Evolutionary conservation across 2,888 invertebrate genomes (phyloP), one percentile per base, ranked within the genome.

Genomic region (Branchellion lobata): DNA sequence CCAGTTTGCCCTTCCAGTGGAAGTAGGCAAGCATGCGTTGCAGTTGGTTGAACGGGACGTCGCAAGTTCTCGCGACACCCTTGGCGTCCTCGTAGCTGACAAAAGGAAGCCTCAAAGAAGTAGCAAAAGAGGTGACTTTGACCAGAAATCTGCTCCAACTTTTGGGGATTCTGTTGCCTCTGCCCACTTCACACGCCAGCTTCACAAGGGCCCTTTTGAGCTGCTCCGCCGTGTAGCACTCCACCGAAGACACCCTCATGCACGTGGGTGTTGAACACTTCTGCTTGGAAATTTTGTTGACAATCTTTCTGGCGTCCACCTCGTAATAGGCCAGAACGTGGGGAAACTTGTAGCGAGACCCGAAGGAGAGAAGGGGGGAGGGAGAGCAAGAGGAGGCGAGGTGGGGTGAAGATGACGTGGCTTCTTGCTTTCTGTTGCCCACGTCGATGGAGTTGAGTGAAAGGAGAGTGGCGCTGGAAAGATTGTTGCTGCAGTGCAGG

Each of bases 1-100:
- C 82, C 3, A 83, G 78, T 61, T 82, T 83, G 5, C 83, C 83
- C 47, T 83, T 75, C 29, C 81, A 81, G 79, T 83, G 83, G 74
- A 83, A 83, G 76, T 83, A 83, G 75, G 79, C 77, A 34, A 82
- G 79, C 79, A 83, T 83, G 65, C 79, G 71, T 1, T 81, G 81
- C n/a, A 83, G 80, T 18, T 83, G 81, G 29, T 79, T 80, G 11
- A 81, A 81, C 3, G 82, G 51, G 21, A 83, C 83, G 29, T 83
- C 83, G 68, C 83, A 81, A 51, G 81, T 82, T 1, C 81, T 73
- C 14, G 83, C 79, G 14, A 83, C 80, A 34, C 80, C 79, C 47
- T 82, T 81, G n/a, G 82, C 81, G 65, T 83, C 82, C 18, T 83
- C 83, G 72, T 80, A 83, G 31, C 82, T 79, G 61, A 83, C 79